Conservation (phyloP, 2,113 vertebrate species). For the Cephalopterus ornatus region DNA sequence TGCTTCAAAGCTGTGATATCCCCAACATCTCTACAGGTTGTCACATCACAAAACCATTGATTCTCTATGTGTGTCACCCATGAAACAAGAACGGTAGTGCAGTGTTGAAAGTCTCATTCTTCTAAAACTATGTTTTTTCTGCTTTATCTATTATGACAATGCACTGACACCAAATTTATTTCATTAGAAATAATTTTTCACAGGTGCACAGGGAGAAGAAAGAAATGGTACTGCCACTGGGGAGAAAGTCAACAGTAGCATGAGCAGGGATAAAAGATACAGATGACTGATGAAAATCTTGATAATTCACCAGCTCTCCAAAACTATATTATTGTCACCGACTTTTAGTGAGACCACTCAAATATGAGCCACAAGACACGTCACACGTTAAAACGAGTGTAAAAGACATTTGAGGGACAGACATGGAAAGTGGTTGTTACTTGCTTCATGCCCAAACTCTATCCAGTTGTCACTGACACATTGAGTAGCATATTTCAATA, state of each 20-base stretch:
- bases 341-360: background rate
- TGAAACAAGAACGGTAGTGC: background rate
- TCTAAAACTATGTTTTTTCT: background rate
- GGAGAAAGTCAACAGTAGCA: background rate
- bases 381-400: background rate
- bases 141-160: background rate
- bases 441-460: background rate
- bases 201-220: background rate
- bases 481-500: background rate
- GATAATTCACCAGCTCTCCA: background rate
- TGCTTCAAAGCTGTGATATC: background rate
- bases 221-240: background rate
- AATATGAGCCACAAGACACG: background rate
- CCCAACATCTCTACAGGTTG: accelerated
- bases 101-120: background rate
- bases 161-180: background rate
- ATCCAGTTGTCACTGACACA: background rate
- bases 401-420: background rate
- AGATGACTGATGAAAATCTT: background rate
- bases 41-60: background rate
- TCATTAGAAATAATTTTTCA: background rate
- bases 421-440: background rate
- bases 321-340: background rate
- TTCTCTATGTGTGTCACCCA: background rate
- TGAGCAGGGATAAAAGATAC: background rate